phyloP scores from a whole-genome alignment of 2,797 vertebrate genomes.

The Pangasius larnaudii region DNA sequence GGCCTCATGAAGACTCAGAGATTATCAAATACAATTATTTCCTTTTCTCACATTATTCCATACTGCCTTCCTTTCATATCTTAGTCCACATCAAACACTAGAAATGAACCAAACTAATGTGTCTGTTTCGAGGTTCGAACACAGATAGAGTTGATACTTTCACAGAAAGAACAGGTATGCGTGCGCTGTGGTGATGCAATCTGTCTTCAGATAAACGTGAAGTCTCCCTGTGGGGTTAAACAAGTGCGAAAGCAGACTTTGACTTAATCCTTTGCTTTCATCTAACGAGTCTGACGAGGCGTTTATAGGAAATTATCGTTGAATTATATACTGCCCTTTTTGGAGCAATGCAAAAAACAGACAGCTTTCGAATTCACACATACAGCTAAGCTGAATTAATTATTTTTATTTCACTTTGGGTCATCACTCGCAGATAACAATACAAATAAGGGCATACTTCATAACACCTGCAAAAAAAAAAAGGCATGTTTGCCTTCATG shows the following conservation, averaged over 20 bases:
- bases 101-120: neutral
- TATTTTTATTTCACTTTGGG: no score
- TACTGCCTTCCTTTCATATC: neutral
- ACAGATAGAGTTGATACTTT: neutral
- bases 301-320: slow-evolving; percentile 57
- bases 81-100: neutral
- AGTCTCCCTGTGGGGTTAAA: slow-evolving; percentile 26
- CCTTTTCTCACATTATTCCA: slow-evolving; percentile 3
- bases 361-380: no score
- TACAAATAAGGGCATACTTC: neutral
- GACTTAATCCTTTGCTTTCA: slow-evolving; percentile 30
- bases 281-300: slow-evolving; percentile 17
- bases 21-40: neutral
- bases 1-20: neutral
- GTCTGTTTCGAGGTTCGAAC: slow-evolving; percentile 30
- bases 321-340: slow-evolving; percentile 42
- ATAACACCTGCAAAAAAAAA: neutral
- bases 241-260: slow-evolving; percentile 11
- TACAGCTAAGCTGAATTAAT: no score
- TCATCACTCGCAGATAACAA: neutral
- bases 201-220: slow-evolving; percentile 15
- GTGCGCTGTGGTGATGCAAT: neutral
- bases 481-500: neutral
- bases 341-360: neutral
- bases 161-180: slow-evolving; percentile 22